Percentiles rank a stretch among this genome's conserved stretches.
These are phyloP conservation scores for Trisateles emortualis DNA, from an alignment of 2,888 invertebrate genomes.

Conservation along the genomic window DNA sequence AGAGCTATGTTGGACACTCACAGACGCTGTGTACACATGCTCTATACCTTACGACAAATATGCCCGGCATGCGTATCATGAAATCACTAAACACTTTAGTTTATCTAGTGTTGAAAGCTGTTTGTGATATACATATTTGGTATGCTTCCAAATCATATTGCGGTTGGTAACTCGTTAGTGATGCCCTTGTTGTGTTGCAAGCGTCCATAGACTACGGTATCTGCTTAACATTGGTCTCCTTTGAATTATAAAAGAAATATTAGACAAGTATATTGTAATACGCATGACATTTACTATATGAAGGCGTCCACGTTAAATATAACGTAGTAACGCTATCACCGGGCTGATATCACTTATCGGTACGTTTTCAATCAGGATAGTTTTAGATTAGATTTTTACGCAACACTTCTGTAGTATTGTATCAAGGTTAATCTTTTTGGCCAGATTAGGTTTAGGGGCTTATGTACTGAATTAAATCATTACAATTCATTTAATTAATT, in stretches of 20 bases:
- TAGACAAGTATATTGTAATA: no score
- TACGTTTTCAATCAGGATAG: background rate
- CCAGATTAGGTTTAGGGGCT: background rate
- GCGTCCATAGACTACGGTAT: background rate
- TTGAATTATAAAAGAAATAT: no score
- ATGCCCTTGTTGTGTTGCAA: background rate
- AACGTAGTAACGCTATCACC: background rate
- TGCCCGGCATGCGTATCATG: slow-evolving; percentile 4
- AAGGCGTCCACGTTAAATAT: no score
- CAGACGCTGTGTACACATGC: slow-evolving; percentile 14
- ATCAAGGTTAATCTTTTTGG: background rate
- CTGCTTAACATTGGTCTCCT: no score
- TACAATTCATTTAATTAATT: no score
- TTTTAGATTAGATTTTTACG: background rate
- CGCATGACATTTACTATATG: no score
- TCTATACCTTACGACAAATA: slow-evolving; percentile 8
- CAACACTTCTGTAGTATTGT: no score
- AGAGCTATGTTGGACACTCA: slow-evolving; percentile 47
- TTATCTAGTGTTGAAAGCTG: background rate
- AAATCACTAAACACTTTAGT: slow-evolving; percentile 1
- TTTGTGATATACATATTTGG: background rate
- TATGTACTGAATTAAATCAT: no score
- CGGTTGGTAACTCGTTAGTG: background rate
- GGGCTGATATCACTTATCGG: background rate
- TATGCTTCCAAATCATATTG: background rate